Conservation (phyloP, 2,113 vertebrate species). For the Oncorhynchus masou region DNA sequence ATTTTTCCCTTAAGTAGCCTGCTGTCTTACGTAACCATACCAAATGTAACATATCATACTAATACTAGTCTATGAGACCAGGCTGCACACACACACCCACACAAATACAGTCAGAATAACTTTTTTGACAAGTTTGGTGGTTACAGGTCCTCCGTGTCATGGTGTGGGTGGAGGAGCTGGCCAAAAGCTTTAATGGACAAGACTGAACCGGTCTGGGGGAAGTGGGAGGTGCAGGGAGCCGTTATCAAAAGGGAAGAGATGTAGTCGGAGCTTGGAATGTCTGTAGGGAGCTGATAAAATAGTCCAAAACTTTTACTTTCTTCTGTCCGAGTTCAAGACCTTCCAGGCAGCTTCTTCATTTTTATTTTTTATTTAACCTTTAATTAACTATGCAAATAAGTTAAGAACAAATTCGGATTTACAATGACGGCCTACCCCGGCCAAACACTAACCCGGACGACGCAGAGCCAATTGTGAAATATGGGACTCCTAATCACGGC, state of each 20-base stretch:
- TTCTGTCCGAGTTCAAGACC: background rate
- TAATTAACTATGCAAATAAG: too few relatives aligned
- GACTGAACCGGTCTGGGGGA: background rate
- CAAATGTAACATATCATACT: too few relatives aligned
- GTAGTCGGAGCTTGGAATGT: background rate
- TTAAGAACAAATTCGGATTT: too few relatives aligned
- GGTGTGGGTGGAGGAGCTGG: constrained; percentile 9
- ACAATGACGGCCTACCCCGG: too few relatives aligned
- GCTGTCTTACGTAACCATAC: too few relatives aligned
- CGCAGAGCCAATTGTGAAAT: too few relatives aligned
- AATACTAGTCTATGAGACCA: too few relatives aligned
- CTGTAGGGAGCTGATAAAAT: background rate
- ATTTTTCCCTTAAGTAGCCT: too few relatives aligned
- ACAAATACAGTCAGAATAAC: background rate
- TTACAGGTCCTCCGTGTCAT: background rate
- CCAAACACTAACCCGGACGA: too few relatives aligned
- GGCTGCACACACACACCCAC: background rate
- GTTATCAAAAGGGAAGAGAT: background rate
- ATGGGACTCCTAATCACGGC: too few relatives aligned
- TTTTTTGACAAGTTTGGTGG: background rate
- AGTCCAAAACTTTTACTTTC: background rate
- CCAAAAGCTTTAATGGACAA: background rate
- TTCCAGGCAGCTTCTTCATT: background rate
- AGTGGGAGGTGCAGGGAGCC: constrained; percentile 25
- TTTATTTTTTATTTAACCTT: too few relatives aligned